A percentile compares a stretch with the other conserved stretches of the same genome.
Conservation (phyloP, 1,140 invertebrate genomes). For the Piezodorus guildinii region DNA sequence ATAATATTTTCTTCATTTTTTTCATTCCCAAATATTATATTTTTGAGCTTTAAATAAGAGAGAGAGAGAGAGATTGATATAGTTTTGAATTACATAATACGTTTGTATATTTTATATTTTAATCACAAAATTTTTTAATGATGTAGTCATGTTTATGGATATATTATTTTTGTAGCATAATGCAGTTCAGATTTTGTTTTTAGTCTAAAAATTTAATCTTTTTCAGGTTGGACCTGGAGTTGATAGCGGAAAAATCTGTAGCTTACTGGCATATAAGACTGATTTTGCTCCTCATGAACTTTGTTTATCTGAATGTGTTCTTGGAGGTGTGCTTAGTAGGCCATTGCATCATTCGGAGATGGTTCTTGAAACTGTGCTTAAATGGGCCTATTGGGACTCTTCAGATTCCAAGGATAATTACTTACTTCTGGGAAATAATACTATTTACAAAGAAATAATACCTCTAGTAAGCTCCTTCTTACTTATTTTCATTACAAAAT, state of each 20-base stretch:
- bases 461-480: constrained; percentile 30
- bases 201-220: too few relatives aligned
- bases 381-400: constrained; percentile 78
- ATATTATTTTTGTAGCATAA: too few relatives aligned
- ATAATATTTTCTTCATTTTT: too few relatives aligned
- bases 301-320: constrained; percentile 62
- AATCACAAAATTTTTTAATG: too few relatives aligned
- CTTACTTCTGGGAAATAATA: constrained; percentile 51
- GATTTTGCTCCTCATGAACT: constrained; percentile 48
- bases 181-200: too few relatives aligned
- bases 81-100: too few relatives aligned
- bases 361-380: constrained; percentile 51
- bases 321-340: constrained; percentile 54
- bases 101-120: too few relatives aligned
- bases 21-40: too few relatives aligned
- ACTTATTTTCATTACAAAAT: too few relatives aligned
- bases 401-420: constrained; percentile 68
- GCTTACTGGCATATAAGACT: constrained; percentile 50
- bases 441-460: constrained; percentile 39
- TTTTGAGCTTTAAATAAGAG: too few relatives aligned
- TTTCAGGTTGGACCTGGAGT: constrained; percentile 61
- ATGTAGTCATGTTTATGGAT: too few relatives aligned
- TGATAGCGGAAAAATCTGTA: constrained; percentile 59
- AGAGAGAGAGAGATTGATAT: too few relatives aligned
- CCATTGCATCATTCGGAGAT: constrained; percentile 67